Conservation (phyloP, 2,888 invertebrate genomes). For the Thymelicus sylvestris region DNA sequence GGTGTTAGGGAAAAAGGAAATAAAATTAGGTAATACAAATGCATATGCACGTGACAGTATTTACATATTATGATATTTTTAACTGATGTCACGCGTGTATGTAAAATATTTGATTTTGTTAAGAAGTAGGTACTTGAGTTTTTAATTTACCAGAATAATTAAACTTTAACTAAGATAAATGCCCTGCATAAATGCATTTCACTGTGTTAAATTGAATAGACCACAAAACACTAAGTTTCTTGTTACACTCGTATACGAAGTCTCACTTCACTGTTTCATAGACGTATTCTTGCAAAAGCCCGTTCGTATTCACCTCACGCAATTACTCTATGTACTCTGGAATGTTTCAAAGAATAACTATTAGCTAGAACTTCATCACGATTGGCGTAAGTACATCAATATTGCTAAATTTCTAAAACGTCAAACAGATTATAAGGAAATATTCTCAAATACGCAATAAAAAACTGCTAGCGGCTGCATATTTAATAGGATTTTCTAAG, state of each 20-base stretch:
- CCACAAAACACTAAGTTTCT: not conserved
- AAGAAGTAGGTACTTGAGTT: not conserved
- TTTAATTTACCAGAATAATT: not conserved
- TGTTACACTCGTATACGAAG: constrained; percentile 29
- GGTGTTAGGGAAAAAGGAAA: too few relatives aligned
- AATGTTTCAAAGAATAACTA: constrained; percentile 45
- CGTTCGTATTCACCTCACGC: not conserved
- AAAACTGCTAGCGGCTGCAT: too few relatives aligned
- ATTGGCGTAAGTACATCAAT: constrained; percentile 57
- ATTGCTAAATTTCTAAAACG: constrained; percentile 39
- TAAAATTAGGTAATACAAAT: too few relatives aligned
- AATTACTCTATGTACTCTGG: constrained; percentile 35
- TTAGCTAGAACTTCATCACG: constrained; percentile 44
- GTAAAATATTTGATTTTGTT: not conserved
- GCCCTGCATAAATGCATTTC: not conserved
- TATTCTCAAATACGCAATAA: too few relatives aligned
- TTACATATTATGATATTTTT: too few relatives aligned
- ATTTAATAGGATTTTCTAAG: too few relatives aligned
- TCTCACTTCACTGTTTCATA: constrained; percentile 20
- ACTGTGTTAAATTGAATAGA: not conserved
- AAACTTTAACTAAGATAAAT: not conserved
- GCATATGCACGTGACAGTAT: too few relatives aligned
- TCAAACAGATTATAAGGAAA: not conserved
- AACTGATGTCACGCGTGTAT: not conserved
- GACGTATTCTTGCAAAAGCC: constrained; percentile 16